phyloP scores from a whole-genome alignment of 1,140 invertebrate genomes.

The Onthophagus taurus region DNA sequence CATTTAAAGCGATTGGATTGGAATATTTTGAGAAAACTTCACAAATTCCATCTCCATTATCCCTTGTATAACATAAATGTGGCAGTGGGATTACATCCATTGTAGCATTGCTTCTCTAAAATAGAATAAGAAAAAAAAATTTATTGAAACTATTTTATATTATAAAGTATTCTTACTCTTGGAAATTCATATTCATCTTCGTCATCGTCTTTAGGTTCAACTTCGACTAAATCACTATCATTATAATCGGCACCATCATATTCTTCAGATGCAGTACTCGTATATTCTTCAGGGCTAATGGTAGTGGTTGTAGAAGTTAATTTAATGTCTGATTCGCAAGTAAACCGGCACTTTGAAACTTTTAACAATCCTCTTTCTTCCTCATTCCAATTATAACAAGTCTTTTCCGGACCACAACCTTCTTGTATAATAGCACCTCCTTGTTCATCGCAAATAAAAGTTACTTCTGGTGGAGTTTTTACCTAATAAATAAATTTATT shows the following conservation, averaged over 20 bases:
- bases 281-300: conserved; percentile 21
- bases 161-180: too few relatives aligned
- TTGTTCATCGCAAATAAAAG: conserved; percentile 55
- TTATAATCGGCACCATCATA: conserved; percentile 33
- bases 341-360: conserved; percentile 48
- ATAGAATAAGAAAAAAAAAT: too few relatives aligned
- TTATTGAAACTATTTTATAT: too few relatives aligned
- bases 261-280: conserved; percentile 24
- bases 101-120: not conserved
- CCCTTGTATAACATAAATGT: conserved; percentile 49
- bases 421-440: conserved; percentile 60
- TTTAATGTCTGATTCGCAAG: conserved; percentile 41
- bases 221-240: conserved; percentile 16
- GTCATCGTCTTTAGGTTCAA: not conserved
- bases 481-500: conserved; percentile 30
- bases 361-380: conserved; percentile 38
- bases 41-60: conserved; percentile 41
- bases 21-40: conserved; percentile 52
- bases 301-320: conserved; percentile 26
- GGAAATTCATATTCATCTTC: not conserved
- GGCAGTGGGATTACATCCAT: conserved; percentile 38
- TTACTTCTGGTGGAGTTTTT: conserved; percentile 46
- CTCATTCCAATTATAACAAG: conserved; percentile 52
- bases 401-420: conserved; percentile 49
- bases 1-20: conserved; percentile 42